Evolutionary conservation across 30 jellyfish, hydroid and myxozoan species (phyloP).

Genomic region (Cassiopea xamachana): DNA sequence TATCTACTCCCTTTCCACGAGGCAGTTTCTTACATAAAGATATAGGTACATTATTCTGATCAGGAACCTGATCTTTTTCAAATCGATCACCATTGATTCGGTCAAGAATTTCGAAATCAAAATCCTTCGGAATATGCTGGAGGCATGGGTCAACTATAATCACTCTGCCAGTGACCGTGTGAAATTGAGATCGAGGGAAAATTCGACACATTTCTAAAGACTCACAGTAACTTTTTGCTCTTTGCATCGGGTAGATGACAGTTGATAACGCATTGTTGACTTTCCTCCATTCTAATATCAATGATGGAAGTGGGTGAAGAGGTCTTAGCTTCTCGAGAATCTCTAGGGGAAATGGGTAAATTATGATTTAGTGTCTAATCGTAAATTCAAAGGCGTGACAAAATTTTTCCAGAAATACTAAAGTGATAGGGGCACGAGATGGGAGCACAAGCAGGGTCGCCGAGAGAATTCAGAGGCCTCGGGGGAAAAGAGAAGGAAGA

Average conservation of each 20-base stretch:
- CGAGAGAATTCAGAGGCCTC: too few relatives aligned
- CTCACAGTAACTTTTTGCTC: constrained; percentile 38
- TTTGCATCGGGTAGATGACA: constrained; percentile 89
- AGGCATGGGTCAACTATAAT: constrained; percentile 87
- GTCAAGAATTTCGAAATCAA: constrained; percentile 46
- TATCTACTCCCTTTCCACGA: background rate
- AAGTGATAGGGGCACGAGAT: too few relatives aligned
- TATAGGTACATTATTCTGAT: background rate
- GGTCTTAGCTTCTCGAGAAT: constrained; percentile 82
- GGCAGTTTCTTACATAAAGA: background rate
- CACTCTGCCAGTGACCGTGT: constrained; percentile 95
- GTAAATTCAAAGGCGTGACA: too few relatives aligned
- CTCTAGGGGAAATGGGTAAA: constrained; percentile 15
- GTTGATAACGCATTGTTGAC: constrained; percentile 81
- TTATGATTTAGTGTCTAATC: background rate
- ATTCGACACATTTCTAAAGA: constrained; percentile 67
- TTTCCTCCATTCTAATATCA: constrained; percentile 94
- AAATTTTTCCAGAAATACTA: too few relatives aligned
- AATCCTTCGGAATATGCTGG: constrained; percentile 95
- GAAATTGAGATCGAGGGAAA: constrained; percentile 73
- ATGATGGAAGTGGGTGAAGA: constrained; percentile 83
- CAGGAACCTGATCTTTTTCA: background rate
- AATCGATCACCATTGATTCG: background rate
- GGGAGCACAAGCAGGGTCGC: too few relatives aligned
- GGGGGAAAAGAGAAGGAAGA: too few relatives aligned